Evolutionary conservation across 2,888 invertebrate species (phyloP).

Genomic region (Polymixis lichenea): DNA sequence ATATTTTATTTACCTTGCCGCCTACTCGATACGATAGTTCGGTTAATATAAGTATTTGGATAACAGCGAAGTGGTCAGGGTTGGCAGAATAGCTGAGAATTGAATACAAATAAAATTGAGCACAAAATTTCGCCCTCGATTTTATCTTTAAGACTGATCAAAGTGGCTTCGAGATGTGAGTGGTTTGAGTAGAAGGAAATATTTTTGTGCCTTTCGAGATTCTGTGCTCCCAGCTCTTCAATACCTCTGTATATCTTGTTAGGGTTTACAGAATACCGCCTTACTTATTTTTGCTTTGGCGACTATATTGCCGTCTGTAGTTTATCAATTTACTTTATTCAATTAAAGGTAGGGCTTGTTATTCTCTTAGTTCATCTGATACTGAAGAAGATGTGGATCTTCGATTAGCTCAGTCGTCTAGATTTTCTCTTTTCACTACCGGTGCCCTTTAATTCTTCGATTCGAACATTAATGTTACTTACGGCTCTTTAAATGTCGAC

Average conservation of each 20-base stretch:
- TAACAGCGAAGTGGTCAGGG: constrained; percentile 50
- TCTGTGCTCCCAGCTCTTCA: constrained; percentile 5
- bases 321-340: constrained; percentile 2
- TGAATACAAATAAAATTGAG: constrained; percentile 23
- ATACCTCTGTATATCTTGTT: background rate
- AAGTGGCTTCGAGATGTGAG: constrained; percentile 31
- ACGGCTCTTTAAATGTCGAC: constrained; percentile 48
- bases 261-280: background rate
- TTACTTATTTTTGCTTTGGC: background rate
- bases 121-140: constrained; percentile 26
- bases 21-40: constrained; percentile 60
- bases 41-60: constrained; percentile 65
- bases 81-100: constrained; percentile 37
- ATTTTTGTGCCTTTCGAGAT: background rate
- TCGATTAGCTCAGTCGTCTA: constrained; percentile 15
- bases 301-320: background rate
- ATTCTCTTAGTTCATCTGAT: constrained; percentile 20
- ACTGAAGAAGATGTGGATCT: constrained; percentile 27
- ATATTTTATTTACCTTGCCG: constrained; percentile 65
- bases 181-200: constrained; percentile 27
- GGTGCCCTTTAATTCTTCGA: constrained; percentile 44
- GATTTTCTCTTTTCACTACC: constrained; percentile 45
- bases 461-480: constrained; percentile 41
- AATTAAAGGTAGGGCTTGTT: background rate
- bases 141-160: constrained; percentile 37